Evolutionary conservation across 2,113 vertebrate species (phyloP), one percentile per base, ranked within the genome.

Genomic region (Gambusia affinis): DNA sequence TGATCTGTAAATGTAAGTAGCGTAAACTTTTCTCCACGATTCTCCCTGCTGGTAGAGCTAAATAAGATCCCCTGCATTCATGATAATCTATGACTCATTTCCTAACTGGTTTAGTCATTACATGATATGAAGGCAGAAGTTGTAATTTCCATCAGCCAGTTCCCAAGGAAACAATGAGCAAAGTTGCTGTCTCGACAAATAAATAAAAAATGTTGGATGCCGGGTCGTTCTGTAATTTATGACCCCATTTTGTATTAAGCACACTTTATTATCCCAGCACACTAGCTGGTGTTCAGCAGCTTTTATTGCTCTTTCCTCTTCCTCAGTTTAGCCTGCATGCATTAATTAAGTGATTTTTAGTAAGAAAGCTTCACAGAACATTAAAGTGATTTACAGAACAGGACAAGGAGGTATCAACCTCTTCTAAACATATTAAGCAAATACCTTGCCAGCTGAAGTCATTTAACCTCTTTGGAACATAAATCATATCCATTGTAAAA

Each of bases 81-180:
- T 78, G 33, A 80, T 85, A 73, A 77, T 79, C 85, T 77, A 64
- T 88, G 73, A 88, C 76, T 84, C 72, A 74, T 72, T 29, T 67
- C 75, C 75, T 68, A 84, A 84, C 60, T 75, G 47, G 30, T 80
- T 80, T 70, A 54, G 72, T 81, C 73, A 44, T 70, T 54, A 44
- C 62, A 60, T 82, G 68, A 80, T 73, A 80, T 60, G 35, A 82
- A 60, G 68, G 67, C 83, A 70, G 75, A 81, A 81, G 73, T 70
- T 78, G 72, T 76, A 73, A 85, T 84, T 85, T 81, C 42, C 70
- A 65, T 15, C 2, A 71, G 71, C 61, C 66, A 44, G 83, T 81
- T 85, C 86, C 78, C 85, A 82, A 75, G 81, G 87, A 78, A 88
- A 89, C 84, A 63, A 67, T 42, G 67, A 80, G 67, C 33, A 29